Conservation (phyloP, 2,888 invertebrate species). For the Ophioninae sp. region DNA sequence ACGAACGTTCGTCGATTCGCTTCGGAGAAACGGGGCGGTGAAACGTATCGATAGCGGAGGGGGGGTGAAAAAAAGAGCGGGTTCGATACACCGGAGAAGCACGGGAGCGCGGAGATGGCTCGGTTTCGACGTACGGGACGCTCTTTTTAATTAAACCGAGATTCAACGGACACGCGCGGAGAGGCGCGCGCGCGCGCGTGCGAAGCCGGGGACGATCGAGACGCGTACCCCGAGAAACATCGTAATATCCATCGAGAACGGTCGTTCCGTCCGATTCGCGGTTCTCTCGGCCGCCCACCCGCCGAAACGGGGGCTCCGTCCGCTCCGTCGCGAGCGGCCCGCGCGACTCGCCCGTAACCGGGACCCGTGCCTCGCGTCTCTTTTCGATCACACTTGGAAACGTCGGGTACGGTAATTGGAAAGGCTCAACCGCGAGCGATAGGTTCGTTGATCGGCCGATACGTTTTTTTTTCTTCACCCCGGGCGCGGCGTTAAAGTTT, state of each 20-base stretch:
- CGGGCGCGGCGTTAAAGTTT: neutral
- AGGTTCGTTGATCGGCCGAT: constrained; percentile 21
- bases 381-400: constrained; percentile 25
- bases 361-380: constrained; percentile 4
- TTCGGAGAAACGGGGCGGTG: neutral
- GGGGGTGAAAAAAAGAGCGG: neutral
- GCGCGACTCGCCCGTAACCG: neutral
- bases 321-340: too few relatives aligned
- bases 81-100: neutral
- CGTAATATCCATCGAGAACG: constrained; percentile 31
- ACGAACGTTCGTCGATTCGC: neutral
- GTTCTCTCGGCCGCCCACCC: neutral
- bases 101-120: neutral
- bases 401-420: constrained; percentile 15
- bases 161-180: constrained; percentile 28
- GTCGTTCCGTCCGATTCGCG: constrained; percentile 7
- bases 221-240: constrained; percentile 20
- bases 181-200: neutral
- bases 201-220: neutral
- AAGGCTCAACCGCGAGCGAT: neutral
- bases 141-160: constrained; percentile 54
- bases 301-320: neutral
- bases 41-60: neutral
- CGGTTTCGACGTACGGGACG: constrained; percentile 8
- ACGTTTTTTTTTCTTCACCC: neutral